phyloP scores from a whole-genome alignment of 2,113 vertebrate genomes.

The Microcebus griseorufus region DNA sequence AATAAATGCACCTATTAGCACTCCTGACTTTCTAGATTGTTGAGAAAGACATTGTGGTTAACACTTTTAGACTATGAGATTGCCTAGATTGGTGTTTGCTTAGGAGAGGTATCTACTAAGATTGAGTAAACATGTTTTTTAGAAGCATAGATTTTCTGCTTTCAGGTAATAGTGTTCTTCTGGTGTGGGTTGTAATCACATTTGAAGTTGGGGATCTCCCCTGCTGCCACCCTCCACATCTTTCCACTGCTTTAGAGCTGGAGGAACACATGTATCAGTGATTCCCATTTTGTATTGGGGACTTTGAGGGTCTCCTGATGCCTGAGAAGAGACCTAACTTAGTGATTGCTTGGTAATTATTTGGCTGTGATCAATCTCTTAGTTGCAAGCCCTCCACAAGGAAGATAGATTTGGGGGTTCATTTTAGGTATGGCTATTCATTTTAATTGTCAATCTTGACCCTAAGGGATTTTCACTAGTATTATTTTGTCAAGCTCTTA shows the following conservation, averaged over 20 bases:
- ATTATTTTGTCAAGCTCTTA: slow-evolving; percentile 8
- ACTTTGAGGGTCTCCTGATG: slow-evolving; percentile 7
- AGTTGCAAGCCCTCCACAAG: not conserved
- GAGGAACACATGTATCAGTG: not conserved
- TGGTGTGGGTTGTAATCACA: not conserved
- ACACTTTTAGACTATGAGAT: not conserved
- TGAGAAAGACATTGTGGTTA: not conserved
- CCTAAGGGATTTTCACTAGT: not conserved
- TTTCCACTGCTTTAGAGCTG: not conserved
- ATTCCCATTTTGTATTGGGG: slow-evolving; percentile 1
- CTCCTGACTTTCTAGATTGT: not conserved
- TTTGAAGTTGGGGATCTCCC: not conserved
- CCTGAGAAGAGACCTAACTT: not conserved
- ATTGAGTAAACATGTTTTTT: not conserved
- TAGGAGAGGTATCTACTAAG: not conserved
- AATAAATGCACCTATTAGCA: not conserved
- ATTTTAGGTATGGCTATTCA: not conserved
- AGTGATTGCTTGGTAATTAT: not conserved
- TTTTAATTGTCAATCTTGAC: not conserved
- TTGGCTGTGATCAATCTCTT: not conserved
- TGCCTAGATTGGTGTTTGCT: not conserved
- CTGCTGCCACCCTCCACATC: fast-evolving
- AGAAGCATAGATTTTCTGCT: not conserved
- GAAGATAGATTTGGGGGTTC: not conserved
- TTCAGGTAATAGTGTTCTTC: not conserved